Conservation (phyloP, 2,888 invertebrate species). For the Thera britannica region DNA sequence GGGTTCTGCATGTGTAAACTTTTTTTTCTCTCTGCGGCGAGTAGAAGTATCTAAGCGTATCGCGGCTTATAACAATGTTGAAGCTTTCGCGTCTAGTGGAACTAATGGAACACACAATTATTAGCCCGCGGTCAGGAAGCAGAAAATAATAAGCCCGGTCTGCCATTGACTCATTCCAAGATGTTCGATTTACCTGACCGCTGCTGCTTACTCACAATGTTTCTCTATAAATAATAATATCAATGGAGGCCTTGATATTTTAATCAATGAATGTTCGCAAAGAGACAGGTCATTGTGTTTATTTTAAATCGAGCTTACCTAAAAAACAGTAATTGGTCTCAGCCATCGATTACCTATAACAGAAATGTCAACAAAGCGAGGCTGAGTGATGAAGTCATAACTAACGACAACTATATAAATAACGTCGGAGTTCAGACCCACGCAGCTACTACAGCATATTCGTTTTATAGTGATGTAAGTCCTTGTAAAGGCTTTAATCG, state of each 20-base stretch:
- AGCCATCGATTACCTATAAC: conserved; percentile 45
- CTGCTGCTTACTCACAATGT: conserved; percentile 54
- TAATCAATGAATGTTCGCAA: conserved; percentile 31
- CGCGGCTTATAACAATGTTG: conserved; percentile 55
- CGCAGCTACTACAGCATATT: conserved; percentile 61
- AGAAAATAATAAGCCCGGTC: conserved; percentile 68
- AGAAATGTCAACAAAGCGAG: conserved; percentile 57
- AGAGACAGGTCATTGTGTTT: conserved; percentile 33
- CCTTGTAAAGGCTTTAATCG: conserved; percentile 40
- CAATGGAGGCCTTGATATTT: conserved; percentile 42
- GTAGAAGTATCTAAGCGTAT: conserved; percentile 56
- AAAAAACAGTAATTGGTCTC: conserved; percentile 42
- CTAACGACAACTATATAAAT: conserved; percentile 72
- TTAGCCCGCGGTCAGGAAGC: conserved; percentile 68
- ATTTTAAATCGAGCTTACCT: conserved; percentile 38
- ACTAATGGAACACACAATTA: conserved; percentile 76
- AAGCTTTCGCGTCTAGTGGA: conserved; percentile 70
- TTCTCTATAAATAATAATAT: conserved; percentile 47
- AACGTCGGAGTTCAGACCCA: conserved; percentile 58
- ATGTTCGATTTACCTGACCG: conserved; percentile 61
- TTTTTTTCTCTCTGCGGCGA: conserved; percentile 46
- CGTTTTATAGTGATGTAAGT: conserved; percentile 57
- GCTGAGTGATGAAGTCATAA: conserved; percentile 75
- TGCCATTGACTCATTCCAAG: conserved; percentile 65
- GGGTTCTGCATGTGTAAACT: conserved; percentile 20